phyloP scores from a whole-genome alignment of 2,797 vertebrate genomes.

The Pagetopsis macropterus region DNA sequence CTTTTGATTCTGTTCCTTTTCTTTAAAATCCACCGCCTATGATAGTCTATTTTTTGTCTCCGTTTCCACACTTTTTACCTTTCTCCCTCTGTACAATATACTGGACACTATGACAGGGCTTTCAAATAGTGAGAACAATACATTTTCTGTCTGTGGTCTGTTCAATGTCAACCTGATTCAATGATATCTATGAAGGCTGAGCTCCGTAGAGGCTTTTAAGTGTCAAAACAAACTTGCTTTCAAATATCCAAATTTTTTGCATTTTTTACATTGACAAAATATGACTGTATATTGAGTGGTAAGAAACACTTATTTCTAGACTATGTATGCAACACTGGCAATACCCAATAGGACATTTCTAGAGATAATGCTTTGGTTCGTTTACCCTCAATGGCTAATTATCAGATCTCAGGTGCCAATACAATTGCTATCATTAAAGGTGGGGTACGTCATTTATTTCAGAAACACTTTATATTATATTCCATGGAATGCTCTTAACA shows the following conservation, averaged over 20 bases:
- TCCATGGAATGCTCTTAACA: no score
- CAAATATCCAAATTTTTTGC: background rate
- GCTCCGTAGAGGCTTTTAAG: background rate
- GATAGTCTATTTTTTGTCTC: background rate
- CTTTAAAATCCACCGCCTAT: background rate
- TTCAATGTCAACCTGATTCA: slow-evolving; percentile 28
- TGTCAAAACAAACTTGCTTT: slow-evolving; percentile 9
- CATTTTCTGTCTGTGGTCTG: slow-evolving; percentile 6
- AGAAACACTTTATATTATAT: no score
- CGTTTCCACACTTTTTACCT: background rate
- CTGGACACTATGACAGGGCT: background rate
- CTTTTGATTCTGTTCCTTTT: background rate
- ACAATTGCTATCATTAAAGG: no score
- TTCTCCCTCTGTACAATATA: background rate
- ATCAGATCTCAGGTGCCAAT: background rate
- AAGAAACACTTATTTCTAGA: slow-evolving; percentile 6
- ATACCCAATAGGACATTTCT: background rate
- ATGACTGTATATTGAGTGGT: background rate
- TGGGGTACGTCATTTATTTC: no score
- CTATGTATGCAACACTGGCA: slow-evolving; percentile 5
- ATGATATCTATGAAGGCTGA: slow-evolving; percentile 18
- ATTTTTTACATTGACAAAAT: slow-evolving; percentile 18
- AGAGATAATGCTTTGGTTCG: background rate
- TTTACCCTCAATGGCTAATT: background rate
- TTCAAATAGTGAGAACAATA: slow-evolving; percentile 6